Evolutionary conservation across 2,797 vertebrate species (phyloP).

Genomic region (Fistularia commersonii): DNA sequence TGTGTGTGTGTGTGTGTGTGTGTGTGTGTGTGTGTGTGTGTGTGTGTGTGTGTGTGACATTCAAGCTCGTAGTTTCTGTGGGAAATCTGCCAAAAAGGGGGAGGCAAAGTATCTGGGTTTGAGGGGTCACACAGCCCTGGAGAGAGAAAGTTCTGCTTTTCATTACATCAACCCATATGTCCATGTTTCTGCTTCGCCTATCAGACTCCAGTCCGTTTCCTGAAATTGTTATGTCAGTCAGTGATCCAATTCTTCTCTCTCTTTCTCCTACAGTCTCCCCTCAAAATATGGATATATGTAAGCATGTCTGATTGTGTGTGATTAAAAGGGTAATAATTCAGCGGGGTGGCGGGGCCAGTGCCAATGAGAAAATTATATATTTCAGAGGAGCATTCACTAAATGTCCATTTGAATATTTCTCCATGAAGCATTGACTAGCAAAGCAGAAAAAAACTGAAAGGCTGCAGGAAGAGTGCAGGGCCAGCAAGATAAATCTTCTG

Average conservation of each 20-base stretch:
- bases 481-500: conserved; percentile 19
- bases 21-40: conserved; percentile 5
- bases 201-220: conserved; percentile 57
- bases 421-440: conserved; percentile 22
- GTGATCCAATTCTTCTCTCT: conserved; percentile 41
- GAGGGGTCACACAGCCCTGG: conserved; percentile 48
- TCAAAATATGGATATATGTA: conserved; percentile 26
- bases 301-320: conserved; percentile 28
- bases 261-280: conserved; percentile 28
- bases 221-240: conserved; percentile 65
- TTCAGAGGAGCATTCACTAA: conserved; percentile 30
- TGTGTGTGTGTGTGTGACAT: conserved; percentile 23
- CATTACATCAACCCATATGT: conserved; percentile 70
- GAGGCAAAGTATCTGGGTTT: conserved; percentile 52
- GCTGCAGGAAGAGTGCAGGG: neutral
- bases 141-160: conserved; percentile 71
- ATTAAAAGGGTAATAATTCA: conserved; percentile 43
- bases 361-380: conserved; percentile 26
- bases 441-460: conserved; percentile 27
- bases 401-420: conserved; percentile 31
- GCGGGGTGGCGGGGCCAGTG: conserved; percentile 3
- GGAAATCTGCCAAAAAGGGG: conserved; percentile 57
- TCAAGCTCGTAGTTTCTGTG: conserved; percentile 58
- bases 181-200: conserved; percentile 57
- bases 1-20: neutral